phyloP scores from a whole-genome alignment of 2,797 vertebrate species.

The Pempheris klunzingeri region DNA sequence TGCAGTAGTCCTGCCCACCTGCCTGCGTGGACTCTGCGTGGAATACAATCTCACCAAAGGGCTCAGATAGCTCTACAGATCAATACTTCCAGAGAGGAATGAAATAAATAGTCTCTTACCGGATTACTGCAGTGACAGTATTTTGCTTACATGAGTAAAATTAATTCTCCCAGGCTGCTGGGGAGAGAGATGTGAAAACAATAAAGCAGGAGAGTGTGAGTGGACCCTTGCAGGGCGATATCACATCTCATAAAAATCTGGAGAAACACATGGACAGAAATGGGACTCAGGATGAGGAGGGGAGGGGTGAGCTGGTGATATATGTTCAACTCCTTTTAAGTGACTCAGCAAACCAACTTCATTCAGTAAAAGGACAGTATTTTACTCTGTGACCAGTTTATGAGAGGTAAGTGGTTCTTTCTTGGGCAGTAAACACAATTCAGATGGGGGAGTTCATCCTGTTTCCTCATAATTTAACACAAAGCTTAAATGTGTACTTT shows the following conservation, averaged over 20 bases:
- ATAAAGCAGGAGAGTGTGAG: constrained; percentile 37
- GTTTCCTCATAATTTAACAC: constrained; percentile 28
- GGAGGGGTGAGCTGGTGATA: constrained; percentile 30
- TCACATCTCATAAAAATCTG: constrained; percentile 56
- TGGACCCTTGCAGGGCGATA: constrained; percentile 24
- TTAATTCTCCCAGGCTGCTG: constrained; percentile 45
- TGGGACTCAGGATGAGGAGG: constrained; percentile 14
- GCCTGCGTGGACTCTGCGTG: constrained; percentile 51
- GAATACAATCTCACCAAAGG: constrained; percentile 54
- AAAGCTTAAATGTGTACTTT: constrained; percentile 35
- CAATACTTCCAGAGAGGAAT: constrained; percentile 55
- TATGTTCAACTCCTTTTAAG: constrained; percentile 52
- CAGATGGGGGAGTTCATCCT: constrained; percentile 16
- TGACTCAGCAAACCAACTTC: constrained; percentile 49
- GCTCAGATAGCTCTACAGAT: constrained; percentile 62
- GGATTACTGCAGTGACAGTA: constrained; percentile 50
- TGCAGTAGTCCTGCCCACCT: constrained; percentile 51
- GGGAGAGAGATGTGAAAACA: constrained; percentile 50
- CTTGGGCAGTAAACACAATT: constrained; percentile 44
- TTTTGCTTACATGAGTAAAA: constrained; percentile 73
- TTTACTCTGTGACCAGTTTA: constrained; percentile 33
- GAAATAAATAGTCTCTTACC: constrained; percentile 53
- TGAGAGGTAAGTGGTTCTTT: constrained; percentile 43
- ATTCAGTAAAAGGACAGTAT: constrained; percentile 32
- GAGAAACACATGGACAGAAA: constrained; percentile 38